phyloP scores from a whole-genome alignment of 2,888 invertebrate species.

The Nasonovia ribisnigri region DNA sequence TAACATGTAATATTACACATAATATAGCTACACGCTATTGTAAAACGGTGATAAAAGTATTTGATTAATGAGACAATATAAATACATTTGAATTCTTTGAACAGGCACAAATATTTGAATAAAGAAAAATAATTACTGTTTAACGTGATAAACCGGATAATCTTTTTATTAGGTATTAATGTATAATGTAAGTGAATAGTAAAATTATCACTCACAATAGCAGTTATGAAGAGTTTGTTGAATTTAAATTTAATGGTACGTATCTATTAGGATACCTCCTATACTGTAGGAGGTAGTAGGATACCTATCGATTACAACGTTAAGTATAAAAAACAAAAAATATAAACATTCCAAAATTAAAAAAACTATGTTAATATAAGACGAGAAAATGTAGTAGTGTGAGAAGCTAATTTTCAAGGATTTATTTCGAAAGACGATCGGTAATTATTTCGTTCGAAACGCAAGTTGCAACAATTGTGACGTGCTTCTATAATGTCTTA shows the following conservation, averaged over 20 bases:
- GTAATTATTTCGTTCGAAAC: background rate
- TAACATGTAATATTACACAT: background rate
- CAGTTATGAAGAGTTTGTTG: background rate
- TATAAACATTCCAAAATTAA: background rate
- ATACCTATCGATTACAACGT: background rate
- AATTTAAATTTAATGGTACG: background rate
- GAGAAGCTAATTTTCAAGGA: conserved; percentile 10
- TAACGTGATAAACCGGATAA: background rate
- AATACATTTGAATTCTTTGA: background rate
- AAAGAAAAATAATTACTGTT: background rate
- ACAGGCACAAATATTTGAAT: background rate
- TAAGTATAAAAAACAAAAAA: background rate
- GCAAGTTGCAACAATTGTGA: background rate
- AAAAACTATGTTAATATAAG: background rate
- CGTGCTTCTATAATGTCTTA: background rate
- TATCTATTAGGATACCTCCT: background rate
- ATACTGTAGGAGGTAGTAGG: background rate
- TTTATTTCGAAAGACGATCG: background rate
- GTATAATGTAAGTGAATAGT: background rate
- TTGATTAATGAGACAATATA: background rate
- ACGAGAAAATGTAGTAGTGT: background rate
- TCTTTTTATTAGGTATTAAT: background rate
- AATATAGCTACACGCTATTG: background rate
- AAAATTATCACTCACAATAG: background rate
- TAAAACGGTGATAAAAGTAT: background rate